Base-by-base conservation (phyloP, 2,797 vertebrate genomes). In the Trematomus bernacchii region DNA sequence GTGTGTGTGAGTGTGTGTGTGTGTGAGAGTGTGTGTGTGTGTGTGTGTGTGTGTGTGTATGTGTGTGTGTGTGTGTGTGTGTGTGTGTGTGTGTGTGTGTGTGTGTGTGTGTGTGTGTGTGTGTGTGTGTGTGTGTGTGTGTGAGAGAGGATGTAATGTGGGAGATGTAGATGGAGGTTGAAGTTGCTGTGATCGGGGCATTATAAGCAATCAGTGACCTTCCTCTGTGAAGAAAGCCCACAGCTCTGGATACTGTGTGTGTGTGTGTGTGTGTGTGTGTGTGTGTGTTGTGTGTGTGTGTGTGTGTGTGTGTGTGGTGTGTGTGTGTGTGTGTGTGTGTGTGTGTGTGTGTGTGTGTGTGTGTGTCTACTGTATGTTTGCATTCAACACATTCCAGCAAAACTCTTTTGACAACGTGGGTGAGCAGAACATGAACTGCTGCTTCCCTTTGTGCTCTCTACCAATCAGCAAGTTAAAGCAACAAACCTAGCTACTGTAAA, bases 151-250 rank as follows among this genome's bases (percentile, higher is more conserved):
- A 27, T 27, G 27, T 27, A 4, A 27, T 72, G 66, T 33, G 67
- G 43, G 14, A 59, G 73, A 79, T 74, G 70, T 63, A 77, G 63
- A 77, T 74, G 33, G 79, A 66, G 62, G 62, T 57, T 59, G 64
- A 84, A 69, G 77, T 74, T 66, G 84, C 64, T 77, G 66, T 76
- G 73, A 76, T 71, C 19, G 18, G 50, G 73, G 63, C 76, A 71
- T 76, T 57, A 66, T 53, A 11, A 58, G 59, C 69, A 79, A 77
- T 82, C 63, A 75, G 76, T 73, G 79, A 84, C 73, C 82, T 82
- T 87, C 54, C 48, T 84, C 27, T 59, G 64, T 69, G 64, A 57
- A 84, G 76, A 68, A 8, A 63, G 66, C n/a, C 27, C 54, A 62
- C 18, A 51, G 82, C 63, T 66, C 44, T 53, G 66, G 40, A 13